Conservation (phyloP, 2,113 vertebrate genomes). For the Platysternon megacephalum region DNA sequence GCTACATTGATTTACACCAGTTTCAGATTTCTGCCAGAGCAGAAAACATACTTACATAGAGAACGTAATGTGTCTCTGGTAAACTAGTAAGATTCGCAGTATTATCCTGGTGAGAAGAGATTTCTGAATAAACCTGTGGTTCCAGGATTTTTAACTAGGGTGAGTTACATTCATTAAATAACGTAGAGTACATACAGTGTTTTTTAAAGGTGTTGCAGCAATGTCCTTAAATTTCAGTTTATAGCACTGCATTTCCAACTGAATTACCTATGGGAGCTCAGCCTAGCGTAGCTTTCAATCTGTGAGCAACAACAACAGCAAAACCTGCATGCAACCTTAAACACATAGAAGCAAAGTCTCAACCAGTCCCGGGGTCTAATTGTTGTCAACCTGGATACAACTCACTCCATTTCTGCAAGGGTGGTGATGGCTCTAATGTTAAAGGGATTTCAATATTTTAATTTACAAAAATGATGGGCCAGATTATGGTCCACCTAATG, state of each 20-base stretch:
- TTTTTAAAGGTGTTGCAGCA: neutral
- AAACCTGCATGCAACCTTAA: neutral
- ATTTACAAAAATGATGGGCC: neutral
- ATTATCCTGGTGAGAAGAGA: neutral
- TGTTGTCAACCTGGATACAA: neutral
- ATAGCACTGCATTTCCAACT: neutral
- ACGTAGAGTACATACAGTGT: neutral
- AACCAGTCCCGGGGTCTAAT: neutral
- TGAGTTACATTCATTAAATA: neutral
- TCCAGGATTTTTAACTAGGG: neutral
- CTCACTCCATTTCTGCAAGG: neutral
- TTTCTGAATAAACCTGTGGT: neutral
- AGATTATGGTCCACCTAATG: neutral
- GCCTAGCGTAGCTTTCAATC: neutral
- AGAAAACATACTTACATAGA: neutral
- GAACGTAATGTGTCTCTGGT: neutral
- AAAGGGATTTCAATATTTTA: neutral
- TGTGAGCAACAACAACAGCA: neutral
- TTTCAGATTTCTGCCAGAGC: neutral
- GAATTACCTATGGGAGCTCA: fast-evolving
- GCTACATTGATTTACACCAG: neutral
- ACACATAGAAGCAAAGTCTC: neutral
- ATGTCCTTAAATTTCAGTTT: neutral
- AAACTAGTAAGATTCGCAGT: neutral
- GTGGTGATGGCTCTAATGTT: neutral